Evolutionary conservation across 1,140 invertebrate genomes (phyloP).

Genomic region (Temnothorax nylanderi): DNA sequence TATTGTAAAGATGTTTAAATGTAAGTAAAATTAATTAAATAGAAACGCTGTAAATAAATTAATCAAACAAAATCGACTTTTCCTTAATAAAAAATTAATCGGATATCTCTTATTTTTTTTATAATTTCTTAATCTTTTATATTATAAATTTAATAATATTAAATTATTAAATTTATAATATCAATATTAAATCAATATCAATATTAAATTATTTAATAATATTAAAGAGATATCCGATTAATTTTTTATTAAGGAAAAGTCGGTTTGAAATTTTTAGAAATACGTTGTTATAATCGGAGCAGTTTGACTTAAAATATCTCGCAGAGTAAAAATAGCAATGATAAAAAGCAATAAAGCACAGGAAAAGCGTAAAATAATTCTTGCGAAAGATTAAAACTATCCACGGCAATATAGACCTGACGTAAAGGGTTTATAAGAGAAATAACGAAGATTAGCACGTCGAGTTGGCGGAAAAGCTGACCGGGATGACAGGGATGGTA

Average conservation of each 20-base stretch:
- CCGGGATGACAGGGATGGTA: background rate
- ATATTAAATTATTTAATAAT: too few species aligned
- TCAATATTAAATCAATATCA: too few species aligned
- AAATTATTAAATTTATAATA: background rate
- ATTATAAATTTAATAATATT: too few species aligned
- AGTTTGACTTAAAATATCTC: background rate
- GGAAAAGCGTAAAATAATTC: conserved; percentile 31
- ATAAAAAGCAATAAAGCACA: background rate
- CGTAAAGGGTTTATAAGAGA: conserved; percentile 42
- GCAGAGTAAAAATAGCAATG: background rate
- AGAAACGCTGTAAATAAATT: background rate
- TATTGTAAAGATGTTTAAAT: background rate
- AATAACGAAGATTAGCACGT: conserved; percentile 47
- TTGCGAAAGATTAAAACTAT: conserved; percentile 43
- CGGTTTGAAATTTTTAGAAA: background rate
- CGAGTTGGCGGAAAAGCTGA: conserved; percentile 3
- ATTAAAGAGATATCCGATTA: background rate
- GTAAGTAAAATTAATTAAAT: too few species aligned
- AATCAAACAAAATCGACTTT: background rate
- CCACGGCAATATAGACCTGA: conserved; percentile 9
- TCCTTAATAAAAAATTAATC: too few species aligned
- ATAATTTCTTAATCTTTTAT: too few species aligned
- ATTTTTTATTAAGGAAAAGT: background rate
- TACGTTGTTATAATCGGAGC: background rate
- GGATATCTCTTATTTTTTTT: too few species aligned